Evolutionary conservation across 1,140 invertebrate genomes (phyloP), one percentile per base, ranked within the genome.

Genomic region (Anagrus nilaparvatae): DNA sequence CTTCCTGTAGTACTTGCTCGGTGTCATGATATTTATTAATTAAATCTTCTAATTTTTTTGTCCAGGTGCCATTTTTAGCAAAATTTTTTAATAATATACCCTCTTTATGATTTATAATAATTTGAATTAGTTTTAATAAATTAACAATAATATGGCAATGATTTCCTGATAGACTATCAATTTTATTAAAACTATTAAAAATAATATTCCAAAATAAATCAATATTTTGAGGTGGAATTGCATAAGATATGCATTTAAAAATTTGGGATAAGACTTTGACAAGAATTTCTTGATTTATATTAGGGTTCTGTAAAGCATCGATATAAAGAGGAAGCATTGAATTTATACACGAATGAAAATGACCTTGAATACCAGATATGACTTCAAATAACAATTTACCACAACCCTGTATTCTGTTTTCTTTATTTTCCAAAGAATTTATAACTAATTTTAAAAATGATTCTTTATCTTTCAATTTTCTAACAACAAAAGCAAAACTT

Each of bases 401-500:
- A 63, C 84, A 82, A 9, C 90, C 90, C 28, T 68, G 53, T 16
- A 79, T 63, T 41, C 76, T 75, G 59, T 84, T 72, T 50, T 75
- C 70, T 59, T 78, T 74, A 25, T 73, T 68, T 46, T 79, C 58
- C 7, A 92, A 63, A 21, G 76, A 73, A 52, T 73, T 67, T 4
- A 94, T 65, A 6, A 93, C 61, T 17, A 83, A 68, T 33, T 74
- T 64, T 18, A 93, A 67, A 60, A 94, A 83, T 14, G 75, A 74
- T 7, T 79, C 71, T 50, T 82, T 84, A 50, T 93, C 82, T 50
- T 75, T 79, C 25, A 90, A 79, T 75, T 94, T 93, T 46, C 90
- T 69, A 6, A 88, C 83, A 2, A 95, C 79, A 71, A 90, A 94
- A 10, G 89, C 81, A 72, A 96, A 94, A 69, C 87, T 87, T 67